Conservation (phyloP, 2,797 vertebrate species). For the Gambusia yucatana region DNA sequence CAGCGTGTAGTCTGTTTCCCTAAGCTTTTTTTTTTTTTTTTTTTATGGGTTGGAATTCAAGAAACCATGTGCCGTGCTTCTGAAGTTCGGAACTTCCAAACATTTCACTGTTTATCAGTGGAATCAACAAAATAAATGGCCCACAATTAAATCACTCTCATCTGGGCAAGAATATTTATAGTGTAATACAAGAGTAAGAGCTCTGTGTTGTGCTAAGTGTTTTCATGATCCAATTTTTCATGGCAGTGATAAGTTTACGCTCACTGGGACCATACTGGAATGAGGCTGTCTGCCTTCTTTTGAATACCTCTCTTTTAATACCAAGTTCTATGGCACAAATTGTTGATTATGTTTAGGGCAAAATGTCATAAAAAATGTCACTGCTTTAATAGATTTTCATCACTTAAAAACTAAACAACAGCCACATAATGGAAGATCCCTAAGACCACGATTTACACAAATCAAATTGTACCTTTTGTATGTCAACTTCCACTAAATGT, state of each 20-base stretch:
- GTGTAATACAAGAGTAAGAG: conserved; percentile 39
- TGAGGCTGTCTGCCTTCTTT: conserved; percentile 51
- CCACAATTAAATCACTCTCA: conserved; percentile 56
- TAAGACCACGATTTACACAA: neutral
- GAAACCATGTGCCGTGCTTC: conserved; percentile 76
- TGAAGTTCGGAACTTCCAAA: conserved; percentile 70
- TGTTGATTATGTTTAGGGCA: neutral
- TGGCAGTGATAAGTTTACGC: conserved; percentile 57
- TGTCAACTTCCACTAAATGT: neutral
- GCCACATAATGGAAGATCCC: neutral
- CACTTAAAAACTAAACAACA: neutral
- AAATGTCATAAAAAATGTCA: neutral
- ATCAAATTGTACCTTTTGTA: neutral
- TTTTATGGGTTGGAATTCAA: conserved; percentile 76
- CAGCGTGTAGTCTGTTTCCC: conserved; percentile 73
- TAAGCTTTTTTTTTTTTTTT: conserved; percentile 41
- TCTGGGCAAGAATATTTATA: conserved; percentile 31
- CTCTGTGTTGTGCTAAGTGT: conserved; percentile 21
- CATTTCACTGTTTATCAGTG: conserved; percentile 70
- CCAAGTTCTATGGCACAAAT: conserved; percentile 23
- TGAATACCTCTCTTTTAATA: conserved; percentile 54
- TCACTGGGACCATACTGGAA: conserved; percentile 56
- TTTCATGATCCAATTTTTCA: conserved; percentile 49
- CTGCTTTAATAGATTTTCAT: neutral
- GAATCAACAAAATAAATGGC: conserved; percentile 67